A percentile compares a stretch with the other conserved stretches of the same genome.
phyloP scores from a whole-genome alignment of 2,888 invertebrate genomes.

The Lamproptera curius region DNA sequence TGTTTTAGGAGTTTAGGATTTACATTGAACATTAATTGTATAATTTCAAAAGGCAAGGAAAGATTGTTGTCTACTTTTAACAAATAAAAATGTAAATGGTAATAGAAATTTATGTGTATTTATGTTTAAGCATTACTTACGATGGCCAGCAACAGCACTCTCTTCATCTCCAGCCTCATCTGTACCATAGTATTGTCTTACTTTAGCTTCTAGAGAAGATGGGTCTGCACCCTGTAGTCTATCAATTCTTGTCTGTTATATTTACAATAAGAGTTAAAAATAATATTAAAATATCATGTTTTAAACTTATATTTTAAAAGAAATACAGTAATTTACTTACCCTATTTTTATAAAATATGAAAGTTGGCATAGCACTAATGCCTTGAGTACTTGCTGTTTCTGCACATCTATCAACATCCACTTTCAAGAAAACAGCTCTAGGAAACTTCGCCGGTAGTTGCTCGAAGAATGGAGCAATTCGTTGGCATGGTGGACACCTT shows the following conservation, averaged over 20 bases:
- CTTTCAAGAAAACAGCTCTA: constrained; percentile 93
- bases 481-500: constrained; percentile 98
- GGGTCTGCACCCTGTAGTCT: constrained; percentile 93
- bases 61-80: too few species aligned
- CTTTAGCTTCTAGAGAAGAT: constrained; percentile 89
- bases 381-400: constrained; percentile 93
- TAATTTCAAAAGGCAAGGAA: too few species aligned
- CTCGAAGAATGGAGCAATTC: constrained; percentile 95
- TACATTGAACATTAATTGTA: too few species aligned
- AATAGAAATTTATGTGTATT: too few species aligned
- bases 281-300: not conserved
- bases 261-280: constrained; percentile 11
- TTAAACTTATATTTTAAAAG: too few species aligned
- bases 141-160: constrained; percentile 86
- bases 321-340: constrained; percentile 45
- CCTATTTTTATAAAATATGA: constrained; percentile 94
- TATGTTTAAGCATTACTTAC: constrained; percentile 72
- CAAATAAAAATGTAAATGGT: too few species aligned
- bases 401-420: constrained; percentile 96
- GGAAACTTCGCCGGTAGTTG: constrained; percentile 92
- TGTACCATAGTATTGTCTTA: constrained; percentile 89
- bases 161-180: constrained; percentile 82
- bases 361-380: constrained; percentile 98
- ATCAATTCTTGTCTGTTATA: constrained; percentile 86
- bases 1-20: too few species aligned